phyloP scores from a whole-genome alignment of 1,140 invertebrate species.

The Tyrophagus putrescentiae region DNA sequence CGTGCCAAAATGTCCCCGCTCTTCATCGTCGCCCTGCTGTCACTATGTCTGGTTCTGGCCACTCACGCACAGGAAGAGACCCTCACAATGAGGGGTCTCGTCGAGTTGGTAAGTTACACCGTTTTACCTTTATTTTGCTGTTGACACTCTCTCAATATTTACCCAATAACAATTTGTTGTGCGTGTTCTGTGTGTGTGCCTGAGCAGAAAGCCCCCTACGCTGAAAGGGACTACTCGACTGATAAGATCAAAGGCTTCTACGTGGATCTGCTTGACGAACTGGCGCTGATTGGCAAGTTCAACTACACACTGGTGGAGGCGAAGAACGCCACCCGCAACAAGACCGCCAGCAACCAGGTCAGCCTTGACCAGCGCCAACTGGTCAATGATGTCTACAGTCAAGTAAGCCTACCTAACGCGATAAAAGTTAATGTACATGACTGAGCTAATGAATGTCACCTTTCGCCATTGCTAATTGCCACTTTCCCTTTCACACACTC shows the following conservation, averaged over 20 bases:
- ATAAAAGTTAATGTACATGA: not conserved
- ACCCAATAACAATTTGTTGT: no score
- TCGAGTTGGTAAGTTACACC: no score
- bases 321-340: no score
- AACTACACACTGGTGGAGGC: not conserved
- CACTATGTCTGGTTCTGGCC: no score
- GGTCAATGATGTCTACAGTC: not conserved
- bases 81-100: no score
- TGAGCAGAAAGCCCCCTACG: constrained; percentile 8
- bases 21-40: not conserved
- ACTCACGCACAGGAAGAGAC: no score
- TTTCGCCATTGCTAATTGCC: not conserved
- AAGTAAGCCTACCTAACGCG: not conserved
- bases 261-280: constrained; percentile 5
- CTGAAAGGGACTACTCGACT: not conserved
- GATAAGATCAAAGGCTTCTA: not conserved
- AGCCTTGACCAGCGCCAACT: no score
- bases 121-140: no score
- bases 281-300: constrained; percentile 1
- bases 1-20: not conserved
- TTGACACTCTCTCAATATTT: no score
- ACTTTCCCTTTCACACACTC: not conserved
- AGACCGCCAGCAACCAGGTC: no score
- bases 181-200: no score
- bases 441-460: no score